Base-by-base conservation (phyloP, 2,113 vertebrate genomes). In the Pelusios castaneus region DNA sequence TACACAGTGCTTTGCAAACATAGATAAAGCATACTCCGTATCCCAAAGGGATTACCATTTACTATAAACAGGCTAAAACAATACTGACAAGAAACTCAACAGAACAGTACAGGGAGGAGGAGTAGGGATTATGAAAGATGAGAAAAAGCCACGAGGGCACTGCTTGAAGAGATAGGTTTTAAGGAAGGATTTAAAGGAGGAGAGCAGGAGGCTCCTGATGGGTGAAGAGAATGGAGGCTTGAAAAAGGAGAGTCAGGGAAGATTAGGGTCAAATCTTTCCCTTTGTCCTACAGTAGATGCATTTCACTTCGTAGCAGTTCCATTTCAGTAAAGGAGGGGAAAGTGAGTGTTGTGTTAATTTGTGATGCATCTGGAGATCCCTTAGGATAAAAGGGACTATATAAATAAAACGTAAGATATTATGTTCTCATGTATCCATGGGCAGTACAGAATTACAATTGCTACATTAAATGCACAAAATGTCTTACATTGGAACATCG, bases 401-500 rank as follows among this genome's bases (percentile, higher is more conserved):
- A 87, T 83, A 83, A 34, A 67, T n/a, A n/a, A n/a, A 67, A 63
- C 63, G 8, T 41, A 38, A 22, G 43, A 34, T 4, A 2, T 87
- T 77, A 89, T 47, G 63, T 95, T 81, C 73, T 54, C 24, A 90
- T 77, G 45, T 94, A 92, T 85, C 92, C 87, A 45, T 55, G 87
- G 52, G 27, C 84, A 75, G 22, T 75, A 11, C 11, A 43, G 41
- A 25, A 75, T 24, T 75, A 43, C 38, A 41, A 75, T 43, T 41
- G 41, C 38, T 54, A 45, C 51, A 34, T 63, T 63, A 63, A 63
- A 29, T 31, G 58, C 31, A 63, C 6, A 8, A 63, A 63, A 63
- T 63, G 58, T 31, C 55, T 90, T 92, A 76, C 25, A 60, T 1
- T 25, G 60, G 81, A 67, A 87, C 41, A 77, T 92, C 88, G 90